phyloP scores from a whole-genome alignment of 1,140 invertebrate species.

The Apis cerana region DNA sequence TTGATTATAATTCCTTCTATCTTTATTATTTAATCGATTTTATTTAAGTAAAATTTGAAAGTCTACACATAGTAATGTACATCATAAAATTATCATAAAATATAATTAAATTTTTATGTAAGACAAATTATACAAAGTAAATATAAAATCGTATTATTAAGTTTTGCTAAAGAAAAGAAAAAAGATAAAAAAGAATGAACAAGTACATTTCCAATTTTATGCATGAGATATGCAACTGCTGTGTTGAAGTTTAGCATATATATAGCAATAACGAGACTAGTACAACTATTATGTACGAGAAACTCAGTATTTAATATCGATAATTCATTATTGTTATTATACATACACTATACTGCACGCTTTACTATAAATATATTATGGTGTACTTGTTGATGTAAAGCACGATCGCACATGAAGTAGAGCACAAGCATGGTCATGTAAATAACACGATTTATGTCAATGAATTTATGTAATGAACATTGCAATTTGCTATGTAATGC shows the following conservation, averaged over 20 bases:
- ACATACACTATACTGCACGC: slow-evolving; percentile 56
- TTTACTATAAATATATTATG: slow-evolving; percentile 58
- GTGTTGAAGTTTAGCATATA: slow-evolving; percentile 30
- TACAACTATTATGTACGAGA: slow-evolving; percentile 33
- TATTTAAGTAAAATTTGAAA: slow-evolving; percentile 4
- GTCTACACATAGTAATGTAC: neutral
- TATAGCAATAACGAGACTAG: slow-evolving; percentile 11
- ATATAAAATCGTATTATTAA: slow-evolving; percentile 13
- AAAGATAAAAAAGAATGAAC: neutral
- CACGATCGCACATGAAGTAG: slow-evolving; percentile 63
- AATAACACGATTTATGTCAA: slow-evolving; percentile 61
- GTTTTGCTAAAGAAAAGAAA: neutral
- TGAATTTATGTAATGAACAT: slow-evolving; percentile 39
- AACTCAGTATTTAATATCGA: slow-evolving; percentile 44
- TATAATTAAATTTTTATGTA: slow-evolving; percentile 13
- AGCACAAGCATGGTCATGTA: slow-evolving; percentile 65
- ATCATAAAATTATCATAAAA: neutral
- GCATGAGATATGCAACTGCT: slow-evolving; percentile 42
- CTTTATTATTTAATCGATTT: neutral
- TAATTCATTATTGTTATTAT: slow-evolving; percentile 42
- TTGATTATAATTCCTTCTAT: neutral
- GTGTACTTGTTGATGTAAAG: slow-evolving; percentile 56
- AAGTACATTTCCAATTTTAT: slow-evolving; percentile 16
- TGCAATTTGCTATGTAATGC: slow-evolving; percentile 54
- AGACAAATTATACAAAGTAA: slow-evolving; percentile 2